phyloP scores from a whole-genome alignment of 2,113 vertebrate genomes.

The Sigmodon hispidus region DNA sequence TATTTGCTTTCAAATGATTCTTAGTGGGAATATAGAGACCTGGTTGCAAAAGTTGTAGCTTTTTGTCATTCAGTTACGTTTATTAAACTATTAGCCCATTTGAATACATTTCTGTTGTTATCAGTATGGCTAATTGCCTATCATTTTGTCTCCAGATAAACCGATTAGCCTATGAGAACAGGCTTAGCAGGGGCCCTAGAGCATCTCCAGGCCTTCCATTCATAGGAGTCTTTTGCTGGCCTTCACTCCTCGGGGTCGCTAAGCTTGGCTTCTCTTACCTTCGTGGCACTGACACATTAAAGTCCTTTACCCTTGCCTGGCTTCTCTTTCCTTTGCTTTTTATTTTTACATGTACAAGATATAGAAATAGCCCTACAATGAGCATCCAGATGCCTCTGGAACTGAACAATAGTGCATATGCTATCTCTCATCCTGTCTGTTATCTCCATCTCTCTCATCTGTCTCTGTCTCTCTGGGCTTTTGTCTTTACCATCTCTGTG shows the following conservation, averaged over 20 bases:
- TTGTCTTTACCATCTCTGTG: too few species aligned
- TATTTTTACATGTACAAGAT: not conserved
- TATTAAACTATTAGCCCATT: not conserved
- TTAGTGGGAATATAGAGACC: not conserved
- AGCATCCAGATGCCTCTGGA: not conserved
- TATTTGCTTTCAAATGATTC: not conserved
- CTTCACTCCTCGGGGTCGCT: not conserved
- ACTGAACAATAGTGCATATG: not conserved
- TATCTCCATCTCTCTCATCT: not conserved
- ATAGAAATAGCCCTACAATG: not conserved
- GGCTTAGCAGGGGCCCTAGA: accelerated
- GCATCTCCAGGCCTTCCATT: not conserved
- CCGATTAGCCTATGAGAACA: too few species aligned
- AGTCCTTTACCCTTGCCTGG: not conserved
- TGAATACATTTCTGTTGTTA: not conserved
- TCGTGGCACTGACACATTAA: not conserved
- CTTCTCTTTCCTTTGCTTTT: not conserved
- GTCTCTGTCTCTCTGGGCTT: not conserved
- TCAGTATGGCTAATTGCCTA: not conserved
- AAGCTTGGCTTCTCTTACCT: not conserved
- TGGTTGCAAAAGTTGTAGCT: not conserved
- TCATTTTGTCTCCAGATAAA: not conserved
- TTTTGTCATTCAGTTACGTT: not conserved
- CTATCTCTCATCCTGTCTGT: not conserved
- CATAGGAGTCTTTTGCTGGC: accelerated